These are phyloP conservation scores for Engystomops pustulosus DNA, from an alignment of 2,113 vertebrate genomes.

Conservation along the genomic window DNA sequence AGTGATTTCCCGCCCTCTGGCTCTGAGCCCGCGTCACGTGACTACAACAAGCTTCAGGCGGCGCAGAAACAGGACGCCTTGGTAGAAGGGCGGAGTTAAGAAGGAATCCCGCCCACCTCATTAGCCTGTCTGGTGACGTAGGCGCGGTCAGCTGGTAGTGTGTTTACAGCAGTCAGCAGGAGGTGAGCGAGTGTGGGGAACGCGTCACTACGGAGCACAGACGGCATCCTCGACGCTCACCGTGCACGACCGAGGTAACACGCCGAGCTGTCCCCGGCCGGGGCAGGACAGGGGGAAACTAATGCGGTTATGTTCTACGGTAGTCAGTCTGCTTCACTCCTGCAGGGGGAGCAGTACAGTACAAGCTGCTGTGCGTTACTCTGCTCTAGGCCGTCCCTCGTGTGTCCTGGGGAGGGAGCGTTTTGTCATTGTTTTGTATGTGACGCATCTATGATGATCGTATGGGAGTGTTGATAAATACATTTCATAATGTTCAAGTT, in stretches of 20 bases:
- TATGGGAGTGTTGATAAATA: no score
- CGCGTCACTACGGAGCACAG: not conserved
- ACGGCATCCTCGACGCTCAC: not conserved
- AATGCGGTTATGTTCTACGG: not conserved
- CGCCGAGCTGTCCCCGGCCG: not conserved
- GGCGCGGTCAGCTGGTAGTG: slow-evolving; percentile 19
- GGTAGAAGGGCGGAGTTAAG: not conserved
- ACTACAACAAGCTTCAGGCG: not conserved
- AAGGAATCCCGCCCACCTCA: not conserved
- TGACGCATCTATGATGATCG: not conserved
- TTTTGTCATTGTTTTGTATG: not conserved
- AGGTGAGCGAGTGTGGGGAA: not conserved
- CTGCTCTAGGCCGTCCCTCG: not conserved
- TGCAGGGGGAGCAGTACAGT: not conserved
- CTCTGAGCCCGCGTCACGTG: not conserved
- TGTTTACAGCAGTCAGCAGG: slow-evolving; percentile 37
- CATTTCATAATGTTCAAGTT: not conserved
- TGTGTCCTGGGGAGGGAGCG: not conserved
- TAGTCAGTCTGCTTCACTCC: not conserved
- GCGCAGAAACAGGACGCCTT: not conserved
- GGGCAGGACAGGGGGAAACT: not conserved
- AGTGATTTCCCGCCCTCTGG: not conserved
- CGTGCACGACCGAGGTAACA: not conserved
- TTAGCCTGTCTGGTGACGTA: slow-evolving; percentile 24
- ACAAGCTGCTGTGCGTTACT: no score